phyloP scores from a whole-genome alignment of 2,113 vertebrate species.

The Thunnus maccoyii region DNA sequence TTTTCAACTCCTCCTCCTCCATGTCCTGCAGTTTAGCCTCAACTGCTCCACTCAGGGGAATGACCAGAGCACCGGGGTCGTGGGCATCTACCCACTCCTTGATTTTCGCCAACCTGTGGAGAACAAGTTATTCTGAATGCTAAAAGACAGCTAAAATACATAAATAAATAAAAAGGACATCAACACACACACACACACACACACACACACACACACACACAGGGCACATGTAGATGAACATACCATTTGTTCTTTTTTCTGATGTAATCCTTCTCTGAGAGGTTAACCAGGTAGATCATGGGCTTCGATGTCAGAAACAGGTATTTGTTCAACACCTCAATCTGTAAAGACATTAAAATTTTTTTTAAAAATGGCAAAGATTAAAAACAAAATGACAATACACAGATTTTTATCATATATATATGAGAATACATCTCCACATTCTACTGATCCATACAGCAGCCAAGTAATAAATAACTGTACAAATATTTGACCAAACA shows the following conservation, averaged over 20 bases:
- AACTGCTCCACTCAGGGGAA: constrained; percentile 95
- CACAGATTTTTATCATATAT: too few relatives aligned
- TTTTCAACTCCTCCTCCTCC: constrained; percentile 94
- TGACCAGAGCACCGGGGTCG: constrained; percentile 96
- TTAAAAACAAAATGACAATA: background rate
- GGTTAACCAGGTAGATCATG: constrained; percentile 98
- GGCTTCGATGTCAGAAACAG: constrained; percentile 98
- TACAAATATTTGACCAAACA: background rate
- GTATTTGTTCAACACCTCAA: constrained; percentile 98
- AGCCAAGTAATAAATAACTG: background rate
- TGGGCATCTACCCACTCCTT: constrained; percentile 99
- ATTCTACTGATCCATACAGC: background rate
- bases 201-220: too few relatives aligned
- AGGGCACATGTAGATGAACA: constrained; percentile 47
- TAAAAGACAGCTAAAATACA: background rate
- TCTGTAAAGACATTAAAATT: constrained; percentile 79
- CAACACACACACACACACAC: too few relatives aligned
- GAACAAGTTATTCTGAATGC: constrained; percentile 57
- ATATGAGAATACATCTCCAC: background rate
- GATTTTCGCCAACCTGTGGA: constrained; percentile 97
- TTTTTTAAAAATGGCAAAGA: background rate
- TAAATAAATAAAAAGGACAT: background rate
- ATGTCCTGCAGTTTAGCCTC: constrained; percentile 97
- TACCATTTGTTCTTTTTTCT: constrained; percentile 99
- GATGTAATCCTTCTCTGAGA: constrained; percentile 97